Conservation (phyloP, 2,797 vertebrate genomes). For the Rhabdophis nuchalis region DNA sequence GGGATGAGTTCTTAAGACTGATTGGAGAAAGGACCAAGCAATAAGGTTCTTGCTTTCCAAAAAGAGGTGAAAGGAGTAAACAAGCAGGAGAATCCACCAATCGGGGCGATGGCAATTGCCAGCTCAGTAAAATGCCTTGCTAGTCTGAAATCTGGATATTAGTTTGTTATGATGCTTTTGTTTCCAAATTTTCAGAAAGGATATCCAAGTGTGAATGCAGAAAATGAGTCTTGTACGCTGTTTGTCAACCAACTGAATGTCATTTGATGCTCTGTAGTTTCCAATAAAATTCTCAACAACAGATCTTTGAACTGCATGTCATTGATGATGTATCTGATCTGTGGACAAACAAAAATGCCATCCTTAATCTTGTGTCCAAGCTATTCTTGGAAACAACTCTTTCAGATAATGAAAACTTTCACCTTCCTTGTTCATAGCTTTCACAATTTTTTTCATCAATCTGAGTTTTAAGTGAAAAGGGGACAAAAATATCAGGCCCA, state of each 20-base stretch:
- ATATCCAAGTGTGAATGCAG: not conserved
- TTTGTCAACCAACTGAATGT: not conserved
- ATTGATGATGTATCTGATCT: not conserved
- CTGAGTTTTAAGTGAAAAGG: no score
- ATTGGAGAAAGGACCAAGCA: not conserved
- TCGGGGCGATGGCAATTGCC: not conserved
- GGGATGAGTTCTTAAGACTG: not conserved
- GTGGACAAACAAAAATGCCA: not conserved
- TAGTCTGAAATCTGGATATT: not conserved
- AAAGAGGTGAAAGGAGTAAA: not conserved
- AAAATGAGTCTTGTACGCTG: not conserved
- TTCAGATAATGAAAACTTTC: not conserved
- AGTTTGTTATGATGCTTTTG: not conserved
- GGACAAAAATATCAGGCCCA: no score
- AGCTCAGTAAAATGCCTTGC: not conserved
- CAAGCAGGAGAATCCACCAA: not conserved
- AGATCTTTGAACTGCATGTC: not conserved
- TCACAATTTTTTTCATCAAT: no score
- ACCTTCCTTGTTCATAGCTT: not conserved
- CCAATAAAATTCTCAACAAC: not conserved
- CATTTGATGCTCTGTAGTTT: not conserved
- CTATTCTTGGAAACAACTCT: not conserved
- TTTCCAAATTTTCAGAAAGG: not conserved
- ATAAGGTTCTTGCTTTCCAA: not conserved
- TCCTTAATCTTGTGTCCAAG: no score